Evolutionary conservation across 2,113 vertebrate genomes (phyloP).

Genomic region (Vombatus ursinus): DNA sequence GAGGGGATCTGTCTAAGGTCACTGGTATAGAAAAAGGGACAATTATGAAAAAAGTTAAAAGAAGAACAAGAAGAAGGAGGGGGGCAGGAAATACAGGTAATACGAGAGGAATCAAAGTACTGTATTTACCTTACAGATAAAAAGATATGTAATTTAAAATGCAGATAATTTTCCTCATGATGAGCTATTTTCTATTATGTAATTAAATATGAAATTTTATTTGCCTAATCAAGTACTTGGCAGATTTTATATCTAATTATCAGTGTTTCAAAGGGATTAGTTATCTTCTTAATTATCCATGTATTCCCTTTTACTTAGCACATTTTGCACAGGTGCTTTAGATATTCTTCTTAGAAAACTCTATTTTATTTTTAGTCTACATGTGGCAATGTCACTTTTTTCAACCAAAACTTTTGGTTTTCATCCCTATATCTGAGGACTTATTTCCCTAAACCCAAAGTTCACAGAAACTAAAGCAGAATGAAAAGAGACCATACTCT

Average conservation of each 20-base stretch:
- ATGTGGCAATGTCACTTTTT: not conserved
- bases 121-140: not conserved
- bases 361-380: constrained; percentile 14
- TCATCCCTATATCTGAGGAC: not conserved
- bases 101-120: constrained; percentile 17
- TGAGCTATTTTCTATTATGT: constrained; percentile 3
- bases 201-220: constrained; percentile 30
- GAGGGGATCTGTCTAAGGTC: no score
- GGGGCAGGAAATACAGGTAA: not conserved
- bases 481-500: not conserved
- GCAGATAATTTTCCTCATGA: not conserved
- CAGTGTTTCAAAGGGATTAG: not conserved
- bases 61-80: not conserved
- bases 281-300: not conserved
- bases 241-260: constrained; percentile 27
- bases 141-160: not conserved
- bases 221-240: constrained; percentile 22
- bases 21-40: not conserved
- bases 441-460: not conserved
- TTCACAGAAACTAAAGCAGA: not conserved
- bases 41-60: constrained; percentile 1
- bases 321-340: constrained; percentile 4
- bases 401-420: constrained; percentile 28
- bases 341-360: constrained; percentile 15
- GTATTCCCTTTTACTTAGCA: constrained; percentile 7